These are phyloP conservation scores for Echinometra lucunter DNA, from an alignment of 53 echinoderm and acorn worm genomes.

Conservation along the genomic window DNA sequence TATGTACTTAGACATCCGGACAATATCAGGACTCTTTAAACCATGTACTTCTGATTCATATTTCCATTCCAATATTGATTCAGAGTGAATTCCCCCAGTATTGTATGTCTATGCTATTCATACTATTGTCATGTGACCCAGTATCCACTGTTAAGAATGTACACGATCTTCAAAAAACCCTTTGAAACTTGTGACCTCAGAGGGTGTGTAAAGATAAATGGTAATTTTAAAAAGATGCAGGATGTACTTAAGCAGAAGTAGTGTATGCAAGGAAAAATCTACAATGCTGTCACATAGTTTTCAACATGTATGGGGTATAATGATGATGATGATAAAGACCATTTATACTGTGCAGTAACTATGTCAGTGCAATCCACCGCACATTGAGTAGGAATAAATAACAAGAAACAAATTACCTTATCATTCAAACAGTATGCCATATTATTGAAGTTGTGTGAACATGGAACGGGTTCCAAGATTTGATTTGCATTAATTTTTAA, in stretches of 20 bases:
- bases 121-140: not conserved
- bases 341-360: not conserved
- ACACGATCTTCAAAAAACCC: not conserved
- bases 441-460: too few species aligned
- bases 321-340: not conserved
- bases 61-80: constrained; percentile 33
- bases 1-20: constrained; percentile 38
- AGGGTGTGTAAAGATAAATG: not conserved
- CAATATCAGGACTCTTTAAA: constrained; percentile 45
- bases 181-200: not conserved
- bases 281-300: not conserved
- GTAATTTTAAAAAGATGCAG: not conserved
- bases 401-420: too few species aligned
- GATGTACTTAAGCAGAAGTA: not conserved
- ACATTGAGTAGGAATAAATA: too few species aligned
- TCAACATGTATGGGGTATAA: not conserved
- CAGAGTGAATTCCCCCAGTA: not conserved
- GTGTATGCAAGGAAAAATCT: not conserved
- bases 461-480: too few species aligned
- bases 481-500: not conserved
- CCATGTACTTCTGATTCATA: constrained; percentile 9
- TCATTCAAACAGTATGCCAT: too few species aligned
- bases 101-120: not conserved
- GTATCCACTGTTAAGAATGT: not conserved
- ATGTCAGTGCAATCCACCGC: not conserved